Evolutionary conservation across 2,888 invertebrate species (phyloP), one percentile per base, ranked within the genome.

Genomic region (Panorpa germanica): DNA sequence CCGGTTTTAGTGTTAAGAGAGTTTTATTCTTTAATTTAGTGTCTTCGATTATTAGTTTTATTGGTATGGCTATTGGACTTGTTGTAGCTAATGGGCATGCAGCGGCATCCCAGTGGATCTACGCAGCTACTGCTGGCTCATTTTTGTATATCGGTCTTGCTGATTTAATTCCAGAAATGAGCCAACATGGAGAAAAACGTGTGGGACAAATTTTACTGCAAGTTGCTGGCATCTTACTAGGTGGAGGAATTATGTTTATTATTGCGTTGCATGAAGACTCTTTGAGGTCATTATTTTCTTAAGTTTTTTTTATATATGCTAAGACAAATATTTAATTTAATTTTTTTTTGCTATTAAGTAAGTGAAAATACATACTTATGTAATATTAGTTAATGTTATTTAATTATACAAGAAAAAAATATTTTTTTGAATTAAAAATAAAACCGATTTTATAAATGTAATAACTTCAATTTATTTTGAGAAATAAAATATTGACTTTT

Each of bases 101-200:
- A 31, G 61, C 66, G 7, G 68, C 72, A 32, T 70, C 71, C 2
- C 65, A 68, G 36, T 81, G 78, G 75, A 73, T 82, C 34, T 81
- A 78, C 49, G 72, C 78, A 3, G 66, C 69, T 7, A 77, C 80
- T 3, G 81, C 75, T 4, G 81, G 82, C 3, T 75, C 77, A 31
- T 82, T 82, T 48, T 58, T 82, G 10, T 82, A 81, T 45, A 77
- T 82, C 35, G 76, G 78, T 4, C 59, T 82, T 31, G 77, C 80
- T 2, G 78, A 80, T 53, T 61, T 82, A 57, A 72, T 81, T 32
- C 69, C 68, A 5, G 68, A 68, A 50, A 57, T 69, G 47, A 61
- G 62, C 44, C 53, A 54, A 37, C 60, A 60, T 43, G 57, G 61
- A 42, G 53, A 59, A 39, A 57, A 58, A 3, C 63, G 62, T 42